Evolutionary conservation across 1,140 invertebrate genomes (phyloP), one percentile per base, ranked within the genome.

Genomic region (Euschistus heros): DNA sequence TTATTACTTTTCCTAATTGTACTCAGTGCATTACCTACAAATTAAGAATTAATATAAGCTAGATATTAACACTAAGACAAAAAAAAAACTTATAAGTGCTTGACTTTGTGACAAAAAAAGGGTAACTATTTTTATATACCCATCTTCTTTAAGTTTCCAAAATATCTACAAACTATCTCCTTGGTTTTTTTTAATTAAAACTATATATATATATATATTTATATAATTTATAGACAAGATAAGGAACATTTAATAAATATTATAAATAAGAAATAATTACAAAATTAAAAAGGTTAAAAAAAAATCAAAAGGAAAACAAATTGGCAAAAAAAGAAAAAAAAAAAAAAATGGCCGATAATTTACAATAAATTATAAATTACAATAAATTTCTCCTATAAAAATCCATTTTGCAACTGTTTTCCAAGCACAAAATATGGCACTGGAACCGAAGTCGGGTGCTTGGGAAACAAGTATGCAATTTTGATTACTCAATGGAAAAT

Each of bases 21-120:
- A 61, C 59, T 61, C 59, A 61, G 59, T 61, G 59, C 59, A 61
- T 57, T 57, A 24, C 24, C 54, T 57, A 57, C 54, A 57, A 57
- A 57, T 57, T 57, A 57, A 57, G 22, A 57, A 26, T 57, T 18
- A 57, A 57, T 57, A 26, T 18, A 57, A 57, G 54, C 54, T 57
- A 57, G 5, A 27, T 57, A 57, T 57, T 24, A 50, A 57, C 54
- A 57, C 54, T 57, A 57, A 57, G 54, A 57, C 54, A 26, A 57
- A 20, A 37, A 20, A 37, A 37, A 57, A 57, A 57, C 22, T 57
- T 57, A 57, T 27, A 57, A 57, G 54, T 57, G 54, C 54, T 57
- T 57, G 54, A 57, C 54, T 57, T 50, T 57, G 54, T 24, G 54
- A 57, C 54, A 57, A 57, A 57, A 44, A 57, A 57, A 57, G 54